Evolutionary conservation across 2,113 vertebrate genomes (phyloP), one percentile per base, ranked within the genome.

Genomic region (Caloenas nicobarica): DNA sequence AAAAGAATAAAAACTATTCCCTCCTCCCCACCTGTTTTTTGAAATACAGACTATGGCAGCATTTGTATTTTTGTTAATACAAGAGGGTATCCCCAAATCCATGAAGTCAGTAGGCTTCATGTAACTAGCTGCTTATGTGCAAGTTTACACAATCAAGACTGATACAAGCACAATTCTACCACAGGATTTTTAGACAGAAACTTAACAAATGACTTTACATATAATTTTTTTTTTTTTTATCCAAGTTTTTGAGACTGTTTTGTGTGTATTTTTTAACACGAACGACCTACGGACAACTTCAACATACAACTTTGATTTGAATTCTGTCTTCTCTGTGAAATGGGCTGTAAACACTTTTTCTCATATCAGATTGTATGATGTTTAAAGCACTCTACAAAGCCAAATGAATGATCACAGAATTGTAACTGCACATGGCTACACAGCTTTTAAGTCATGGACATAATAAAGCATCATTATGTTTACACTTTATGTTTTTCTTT

Each of bases 21-120:
- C 2, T 18, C 1, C 0, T 1, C 1, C 8, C 5, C 31, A 21
- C 25, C n/a, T 33, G 16, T 36, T 38, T 51, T 58, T 46, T 57
- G 2, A 3, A 66, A 74, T 44, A 38, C 29, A 53, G 40, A 50
- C 16, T 71, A 40, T 8, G 36, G 24, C 29, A 72, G 19, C 42
- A 60, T 24, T 34, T 79, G 5, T 33, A 7, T 29, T 44, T 89
- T 74, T 69, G 29, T 65, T n/a, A 48, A 76, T 13, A 71, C 1
- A 13, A 22, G 23, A 65, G 18, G 10, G 16, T 33, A 79, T 28
- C 31, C 36, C 38, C 36, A 46, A 46, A 38, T 23, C n/a, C 34
- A 28, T 22, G 5, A 81, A 81, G 33, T 15, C 33, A 58, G 36
- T 4, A 72, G 13, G 23, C 5, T 76, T 51, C 9, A 9, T 2